phyloP scores from a whole-genome alignment of 2,888 invertebrate genomes.

The Meteorus cinctellus region DNA sequence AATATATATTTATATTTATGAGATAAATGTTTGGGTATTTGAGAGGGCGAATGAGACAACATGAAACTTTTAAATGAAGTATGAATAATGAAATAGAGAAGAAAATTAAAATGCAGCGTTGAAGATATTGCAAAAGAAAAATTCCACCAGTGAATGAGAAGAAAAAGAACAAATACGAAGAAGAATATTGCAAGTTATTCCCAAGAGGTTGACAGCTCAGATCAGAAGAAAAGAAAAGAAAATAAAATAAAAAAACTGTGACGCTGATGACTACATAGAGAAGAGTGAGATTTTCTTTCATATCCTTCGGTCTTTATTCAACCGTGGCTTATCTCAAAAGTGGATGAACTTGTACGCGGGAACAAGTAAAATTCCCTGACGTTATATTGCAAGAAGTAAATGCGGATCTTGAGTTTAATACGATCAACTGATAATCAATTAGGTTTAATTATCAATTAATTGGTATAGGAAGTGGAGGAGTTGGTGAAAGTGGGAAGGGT shows the following conservation, averaged over 20 bases:
- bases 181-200: slow-evolving; percentile 30
- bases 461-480: not conserved
- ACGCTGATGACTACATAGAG: slow-evolving; percentile 17
- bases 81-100: not conserved
- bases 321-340: slow-evolving; percentile 43
- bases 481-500: not conserved
- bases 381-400: slow-evolving; percentile 23
- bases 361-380: not conserved
- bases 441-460: slow-evolving; percentile 43
- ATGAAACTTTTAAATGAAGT: slow-evolving; percentile 3
- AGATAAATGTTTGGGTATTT: not conserved
- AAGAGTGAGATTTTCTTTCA: slow-evolving; percentile 38
- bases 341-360: slow-evolving; percentile 31
- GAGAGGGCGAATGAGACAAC: not conserved
- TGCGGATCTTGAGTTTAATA: slow-evolving; percentile 51
- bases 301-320: slow-evolving; percentile 14
- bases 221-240: slow-evolving; percentile 58
- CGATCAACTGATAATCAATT: slow-evolving; percentile 55
- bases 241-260: slow-evolving; percentile 9
- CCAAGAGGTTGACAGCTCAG: slow-evolving; percentile 67
- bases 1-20: slow-evolving; percentile 1
- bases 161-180: slow-evolving; percentile 67
- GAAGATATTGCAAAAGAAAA: slow-evolving; percentile 3
- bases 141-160: slow-evolving; percentile 17
- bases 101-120: not conserved